These are phyloP conservation scores for Papilio helenus DNA, from an alignment of 1,140 invertebrate genomes.

Conservation along the genomic window DNA sequence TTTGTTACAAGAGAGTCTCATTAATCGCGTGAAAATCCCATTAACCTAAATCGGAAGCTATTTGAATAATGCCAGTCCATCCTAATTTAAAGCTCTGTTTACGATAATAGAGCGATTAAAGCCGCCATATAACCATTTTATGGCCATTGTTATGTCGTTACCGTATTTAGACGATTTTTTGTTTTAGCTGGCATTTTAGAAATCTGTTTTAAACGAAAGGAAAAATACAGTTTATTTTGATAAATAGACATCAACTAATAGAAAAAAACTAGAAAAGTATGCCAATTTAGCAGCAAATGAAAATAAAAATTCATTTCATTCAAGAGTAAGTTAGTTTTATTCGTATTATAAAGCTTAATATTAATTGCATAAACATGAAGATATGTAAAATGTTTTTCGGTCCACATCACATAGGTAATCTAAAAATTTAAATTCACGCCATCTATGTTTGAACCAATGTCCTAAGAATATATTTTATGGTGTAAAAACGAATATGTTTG, in stretches of 20 bases:
- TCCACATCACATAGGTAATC: not conserved
- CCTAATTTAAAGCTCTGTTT: constrained; percentile 24
- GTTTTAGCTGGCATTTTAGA: not conserved
- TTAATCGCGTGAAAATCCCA: not conserved
- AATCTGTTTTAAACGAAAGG: too few species aligned
- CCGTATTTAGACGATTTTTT: not conserved
- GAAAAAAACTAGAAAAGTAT: too few species aligned
- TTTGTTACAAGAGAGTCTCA: not conserved
- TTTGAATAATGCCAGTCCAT: constrained; percentile 24
- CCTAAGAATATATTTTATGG: not conserved
- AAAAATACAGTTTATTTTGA: too few species aligned
- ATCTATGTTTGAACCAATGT: not conserved
- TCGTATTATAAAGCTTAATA: not conserved
- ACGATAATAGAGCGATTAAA: not conserved
- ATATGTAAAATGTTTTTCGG: too few species aligned
- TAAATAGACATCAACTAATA: too few species aligned
- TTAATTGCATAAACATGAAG: not conserved
- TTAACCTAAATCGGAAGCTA: constrained; percentile 19
- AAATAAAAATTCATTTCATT: not conserved
- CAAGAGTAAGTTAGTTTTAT: not conserved
- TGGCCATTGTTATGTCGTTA: not conserved
- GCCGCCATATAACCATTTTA: not conserved
- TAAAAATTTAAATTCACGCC: not conserved
- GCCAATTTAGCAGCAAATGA: not conserved
- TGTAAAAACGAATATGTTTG: not conserved